Evolutionary conservation across 53 echinoderm and acorn worm species (phyloP), one percentile per base, ranked within the genome.

Genomic region (Henricia sp.): DNA sequence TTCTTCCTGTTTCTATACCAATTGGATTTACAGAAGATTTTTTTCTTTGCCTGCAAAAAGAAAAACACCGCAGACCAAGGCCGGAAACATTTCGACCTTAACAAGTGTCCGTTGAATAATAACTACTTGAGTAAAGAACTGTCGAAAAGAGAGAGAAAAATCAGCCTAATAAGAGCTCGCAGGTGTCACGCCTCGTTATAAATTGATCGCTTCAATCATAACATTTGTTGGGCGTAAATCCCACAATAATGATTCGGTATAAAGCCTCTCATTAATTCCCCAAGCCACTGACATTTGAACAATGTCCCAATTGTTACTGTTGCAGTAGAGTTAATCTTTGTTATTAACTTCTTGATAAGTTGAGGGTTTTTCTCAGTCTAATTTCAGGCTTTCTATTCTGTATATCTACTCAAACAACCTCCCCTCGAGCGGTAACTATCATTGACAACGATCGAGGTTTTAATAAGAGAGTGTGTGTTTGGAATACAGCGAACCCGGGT

Each of bases 261-360:
- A n/a, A 80, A 80, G 62, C 44, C 64, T 24, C 21, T 64, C 46
- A 80, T 48, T 80, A 80, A 80, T 64, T 63, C n/a, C n/a, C n/a
- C n/a, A n/a, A n/a, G n/a, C n/a, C n/a, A 64, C 80, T 44, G 63
- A 80, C 80, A 80, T 64, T 80, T 46, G 32, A 27, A 10, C 50
- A 20, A 63, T 80, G 63, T 62, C 16, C 63, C 44, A 32, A 41
- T 30, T 64, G 53, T 52, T 35, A 48, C 64, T 43, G 34, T 46
- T 34, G 48, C 63, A 80, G 64, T 80, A 63, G 64, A 80, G 46
- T 80, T 11, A 28, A 70, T 43, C 70, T 70, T 30, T 28, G 43
- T 44, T 43, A 70, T 70, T 77, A 77, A 75, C 75, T 75, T 41
- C 40, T 56, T 57, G 36, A 11, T 19, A 27, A 76, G 42, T n/a